These are phyloP conservation scores for Idaea aversata DNA, from an alignment of 2,888 invertebrate species.

Conservation along the genomic window DNA sequence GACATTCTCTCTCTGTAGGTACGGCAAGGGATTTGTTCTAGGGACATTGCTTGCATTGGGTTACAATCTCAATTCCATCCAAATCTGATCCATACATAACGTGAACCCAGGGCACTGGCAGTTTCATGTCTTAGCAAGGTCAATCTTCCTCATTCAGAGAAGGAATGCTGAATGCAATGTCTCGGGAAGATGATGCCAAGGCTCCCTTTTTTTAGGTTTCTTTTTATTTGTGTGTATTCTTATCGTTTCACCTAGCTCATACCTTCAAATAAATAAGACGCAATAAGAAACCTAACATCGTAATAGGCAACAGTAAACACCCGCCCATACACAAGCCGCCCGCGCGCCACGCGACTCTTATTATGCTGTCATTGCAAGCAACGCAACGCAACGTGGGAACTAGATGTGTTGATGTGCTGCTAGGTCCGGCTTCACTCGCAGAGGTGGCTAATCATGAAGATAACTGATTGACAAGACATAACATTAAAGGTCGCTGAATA, in stretches of 20 bases:
- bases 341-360: conserved; percentile 19
- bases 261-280: not conserved
- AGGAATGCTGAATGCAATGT: no score
- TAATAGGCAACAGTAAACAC: conserved; percentile 11
- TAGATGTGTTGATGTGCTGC: not conserved
- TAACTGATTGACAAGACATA: no score
- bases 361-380: not conserved
- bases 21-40: not conserved
- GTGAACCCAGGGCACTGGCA: no score
- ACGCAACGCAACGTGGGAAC: not conserved
- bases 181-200: no score
- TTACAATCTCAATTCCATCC: no score
- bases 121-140: no score
- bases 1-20: no score
- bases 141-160: no score
- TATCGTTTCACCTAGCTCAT: not conserved
- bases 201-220: no score
- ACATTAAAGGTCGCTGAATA: no score
- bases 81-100: no score
- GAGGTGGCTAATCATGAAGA: not conserved
- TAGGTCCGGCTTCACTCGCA: not conserved
- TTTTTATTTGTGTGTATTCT: no score
- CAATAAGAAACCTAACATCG: not conserved
- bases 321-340: conserved; percentile 14
- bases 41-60: not conserved